Evolutionary conservation across 2,113 vertebrate genomes (phyloP).

Genomic region (Hydrolagus affinis): DNA sequence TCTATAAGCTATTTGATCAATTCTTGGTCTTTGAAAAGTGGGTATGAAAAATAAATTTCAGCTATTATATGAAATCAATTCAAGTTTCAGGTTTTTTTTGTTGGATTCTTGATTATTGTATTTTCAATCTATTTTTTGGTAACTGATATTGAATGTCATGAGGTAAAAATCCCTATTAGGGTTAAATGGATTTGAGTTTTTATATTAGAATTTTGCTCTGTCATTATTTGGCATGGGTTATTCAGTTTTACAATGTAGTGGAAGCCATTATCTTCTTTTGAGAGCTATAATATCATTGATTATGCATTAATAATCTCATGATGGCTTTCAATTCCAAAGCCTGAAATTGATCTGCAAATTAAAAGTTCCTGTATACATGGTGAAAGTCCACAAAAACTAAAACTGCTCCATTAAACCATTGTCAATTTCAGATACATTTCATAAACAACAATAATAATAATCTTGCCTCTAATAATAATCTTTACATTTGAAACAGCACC

Average conservation of each 20-base stretch:
- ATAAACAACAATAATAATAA: not conserved
- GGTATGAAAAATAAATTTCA: too few relatives aligned
- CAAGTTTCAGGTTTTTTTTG: too few relatives aligned
- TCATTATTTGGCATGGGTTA: not conserved
- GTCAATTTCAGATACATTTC: conserved; percentile 13
- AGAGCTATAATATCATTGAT: not conserved
- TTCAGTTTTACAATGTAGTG: not conserved
- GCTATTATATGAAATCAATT: too few relatives aligned
- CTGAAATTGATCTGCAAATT: not conserved
- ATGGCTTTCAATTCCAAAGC: not conserved
- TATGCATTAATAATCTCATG: not conserved
- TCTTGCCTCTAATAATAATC: too few relatives aligned
- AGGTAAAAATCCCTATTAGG: too few relatives aligned
- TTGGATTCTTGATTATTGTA: too few relatives aligned
- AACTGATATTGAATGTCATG: too few relatives aligned
- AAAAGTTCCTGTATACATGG: not conserved
- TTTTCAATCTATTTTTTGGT: too few relatives aligned
- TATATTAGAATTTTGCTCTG: not conserved
- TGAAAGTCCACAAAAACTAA: not conserved
- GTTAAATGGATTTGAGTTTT: not conserved
- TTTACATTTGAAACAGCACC: too few relatives aligned
- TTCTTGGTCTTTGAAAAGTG: too few relatives aligned
- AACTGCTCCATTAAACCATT: not conserved
- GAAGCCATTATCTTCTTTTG: not conserved
- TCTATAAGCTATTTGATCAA: too few relatives aligned